Evolutionary conservation across 1,140 invertebrate genomes (phyloP), one percentile per base, ranked within the genome.

Genomic region (Luehdorfia chinensis): DNA sequence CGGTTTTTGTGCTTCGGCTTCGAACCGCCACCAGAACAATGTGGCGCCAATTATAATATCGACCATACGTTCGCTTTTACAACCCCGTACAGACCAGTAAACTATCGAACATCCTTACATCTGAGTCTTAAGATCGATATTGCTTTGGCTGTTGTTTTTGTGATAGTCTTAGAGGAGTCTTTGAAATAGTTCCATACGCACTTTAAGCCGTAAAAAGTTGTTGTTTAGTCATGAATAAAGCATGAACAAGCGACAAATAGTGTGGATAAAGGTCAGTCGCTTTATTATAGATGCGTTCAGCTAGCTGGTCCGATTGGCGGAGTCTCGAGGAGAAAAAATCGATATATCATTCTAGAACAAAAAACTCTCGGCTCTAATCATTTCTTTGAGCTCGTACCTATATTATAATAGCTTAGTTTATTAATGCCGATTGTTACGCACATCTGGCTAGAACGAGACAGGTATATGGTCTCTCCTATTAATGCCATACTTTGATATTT

Each of bases 231-330:
- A 77, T 84, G 79, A 80, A 84, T 84, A 73, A 84, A 56, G 66
- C 74, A 84, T 81, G 74, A 75, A 62, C 19, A 9, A 34, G 59
- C 59, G 73, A 80, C 75, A 77, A 80, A 83, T 76, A 80, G 71
- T 73, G 55, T 65, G 55, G 55, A 47, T 68, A 81, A 79, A 81
- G 77, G 75, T 79, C 76, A 75, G 48, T 71, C 50, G 64, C 59
- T 72, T 70, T 70, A 67, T 75, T 69, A 75, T 65, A 63, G 59
- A 77, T 66, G 51, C 59, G 53, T 55, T 55, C 37, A 33, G 56
- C 55, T 66, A 63, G 71, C 72, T 61, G 64, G 59, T 74, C 66
- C 65, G 69, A 75, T 72, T 75, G 67, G 64, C 34, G 15, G 25
- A 14, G n/a, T 37, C 39, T 41, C 34, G 44, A 32, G 36, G 25